Evolutionary conservation across 2,113 vertebrate genomes (phyloP).

Genomic region (Phaethon lepturus): DNA sequence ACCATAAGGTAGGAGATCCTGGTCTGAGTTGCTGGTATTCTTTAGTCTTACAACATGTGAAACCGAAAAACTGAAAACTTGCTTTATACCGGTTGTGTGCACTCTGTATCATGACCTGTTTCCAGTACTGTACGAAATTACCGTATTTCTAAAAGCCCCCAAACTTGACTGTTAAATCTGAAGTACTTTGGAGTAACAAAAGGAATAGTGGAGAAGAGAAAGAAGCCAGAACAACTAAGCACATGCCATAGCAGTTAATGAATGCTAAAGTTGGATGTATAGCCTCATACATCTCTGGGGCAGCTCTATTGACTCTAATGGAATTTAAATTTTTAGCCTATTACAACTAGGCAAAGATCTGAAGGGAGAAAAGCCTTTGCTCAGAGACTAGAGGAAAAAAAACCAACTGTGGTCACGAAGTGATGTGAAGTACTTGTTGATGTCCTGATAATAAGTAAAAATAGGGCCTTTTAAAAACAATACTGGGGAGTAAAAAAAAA

Average conservation of each 20-base stretch:
- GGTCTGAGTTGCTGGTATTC: background rate
- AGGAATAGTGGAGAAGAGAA: background rate
- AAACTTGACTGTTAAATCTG: background rate
- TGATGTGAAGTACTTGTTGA: background rate
- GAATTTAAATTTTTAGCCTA: conserved; percentile 15
- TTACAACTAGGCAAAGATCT: background rate
- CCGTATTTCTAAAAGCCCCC: background rate
- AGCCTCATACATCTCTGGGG: background rate
- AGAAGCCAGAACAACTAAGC: background rate
- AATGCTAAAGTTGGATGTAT: background rate
- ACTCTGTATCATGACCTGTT: background rate
- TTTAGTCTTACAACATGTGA: conserved; percentile 1
- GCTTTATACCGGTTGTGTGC: background rate
- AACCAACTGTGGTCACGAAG: background rate
- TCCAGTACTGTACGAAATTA: background rate
- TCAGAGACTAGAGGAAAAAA: background rate
- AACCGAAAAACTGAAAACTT: background rate
- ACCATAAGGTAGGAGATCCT: background rate
- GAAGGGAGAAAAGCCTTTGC: background rate
- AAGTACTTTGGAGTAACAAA: background rate
- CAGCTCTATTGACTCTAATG: background rate
- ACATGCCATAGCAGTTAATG: background rate
- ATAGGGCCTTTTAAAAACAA: background rate
- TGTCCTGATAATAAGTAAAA: background rate
- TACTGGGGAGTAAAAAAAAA: background rate